Percentiles rank a stretch among this genome's conserved stretches.
Conservation (phyloP, 2,888 invertebrate genomes). For the Caenorhabditis zanzibari region DNA sequence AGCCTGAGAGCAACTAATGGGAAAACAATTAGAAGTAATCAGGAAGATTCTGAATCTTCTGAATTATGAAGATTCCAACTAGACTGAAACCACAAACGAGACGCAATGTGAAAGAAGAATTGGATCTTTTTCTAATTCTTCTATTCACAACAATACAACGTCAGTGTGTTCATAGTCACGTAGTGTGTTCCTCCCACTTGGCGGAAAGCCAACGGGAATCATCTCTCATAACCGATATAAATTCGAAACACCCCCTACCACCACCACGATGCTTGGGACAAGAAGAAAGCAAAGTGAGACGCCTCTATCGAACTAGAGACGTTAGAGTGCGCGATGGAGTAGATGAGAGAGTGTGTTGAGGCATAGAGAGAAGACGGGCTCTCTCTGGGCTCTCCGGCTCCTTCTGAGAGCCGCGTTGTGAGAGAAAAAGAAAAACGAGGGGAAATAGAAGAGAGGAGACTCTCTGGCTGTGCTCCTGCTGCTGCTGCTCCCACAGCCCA, state of each 20-base stretch:
- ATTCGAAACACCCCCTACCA: slow-evolving; percentile 24
- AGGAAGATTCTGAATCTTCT: background rate
- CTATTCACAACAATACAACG: too few species aligned
- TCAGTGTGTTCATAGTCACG: too few species aligned
- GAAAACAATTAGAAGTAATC: background rate
- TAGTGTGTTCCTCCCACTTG: slow-evolving; percentile 27
- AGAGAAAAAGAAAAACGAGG: slow-evolving; percentile 47
- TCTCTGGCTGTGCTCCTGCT: slow-evolving; percentile 9
- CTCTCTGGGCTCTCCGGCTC: slow-evolving; percentile 48
- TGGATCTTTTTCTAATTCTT: too few species aligned
- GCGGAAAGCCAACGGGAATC: slow-evolving; percentile 44
- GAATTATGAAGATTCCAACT: too few species aligned
- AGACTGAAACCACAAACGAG: too few species aligned
- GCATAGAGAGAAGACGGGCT: slow-evolving; percentile 14
- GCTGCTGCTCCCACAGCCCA: slow-evolving; percentile 54
- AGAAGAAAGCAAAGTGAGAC: slow-evolving; percentile 2
- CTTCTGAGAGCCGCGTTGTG: slow-evolving; percentile 39
- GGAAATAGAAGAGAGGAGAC: slow-evolving; percentile 49
- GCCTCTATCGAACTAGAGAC: slow-evolving; percentile 6
- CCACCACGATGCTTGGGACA: slow-evolving; percentile 1
- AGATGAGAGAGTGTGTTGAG: slow-evolving; percentile 14
- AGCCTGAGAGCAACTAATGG: background rate
- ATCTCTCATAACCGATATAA: slow-evolving; percentile 45
- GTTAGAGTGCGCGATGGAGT: slow-evolving; percentile 27
- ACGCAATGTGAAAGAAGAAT: too few species aligned